Evolutionary conservation across 2,113 vertebrate species (phyloP).

Genomic region (Chionomys nivalis): DNA sequence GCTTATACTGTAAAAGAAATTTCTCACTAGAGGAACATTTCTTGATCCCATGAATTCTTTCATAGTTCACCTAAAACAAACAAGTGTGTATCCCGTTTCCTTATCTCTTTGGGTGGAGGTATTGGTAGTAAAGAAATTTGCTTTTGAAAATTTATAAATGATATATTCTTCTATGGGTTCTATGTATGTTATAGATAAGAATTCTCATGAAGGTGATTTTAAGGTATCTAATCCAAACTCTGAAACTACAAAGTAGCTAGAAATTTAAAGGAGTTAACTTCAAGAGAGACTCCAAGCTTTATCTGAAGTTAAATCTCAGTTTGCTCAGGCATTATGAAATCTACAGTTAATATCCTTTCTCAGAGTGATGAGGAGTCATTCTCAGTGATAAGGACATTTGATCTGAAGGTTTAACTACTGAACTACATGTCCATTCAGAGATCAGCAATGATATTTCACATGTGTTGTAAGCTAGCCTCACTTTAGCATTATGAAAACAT

Average conservation of each 20-base stretch:
- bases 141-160: no score
- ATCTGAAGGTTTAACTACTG: background rate
- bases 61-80: no score
- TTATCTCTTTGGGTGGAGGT: no score
- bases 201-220: background rate
- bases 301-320: background rate
- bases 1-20: no score
- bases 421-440: background rate
- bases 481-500: background rate
- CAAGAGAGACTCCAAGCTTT: fast-evolving
- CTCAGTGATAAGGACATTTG: background rate
- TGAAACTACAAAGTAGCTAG: background rate
- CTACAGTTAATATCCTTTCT: background rate
- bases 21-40: no score
- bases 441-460: background rate
- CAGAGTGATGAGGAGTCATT: background rate
- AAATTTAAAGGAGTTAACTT: background rate
- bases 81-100: no score
- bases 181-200: no score
- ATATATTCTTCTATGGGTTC: no score
- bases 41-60: no score
- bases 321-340: background rate
- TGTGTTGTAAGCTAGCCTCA: background rate
- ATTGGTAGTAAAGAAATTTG: no score
- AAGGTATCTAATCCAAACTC: background rate